These are phyloP conservation scores for Agelaius phoeniceus DNA, from an alignment of 2,113 vertebrate genomes.

Conservation along the genomic window DNA sequence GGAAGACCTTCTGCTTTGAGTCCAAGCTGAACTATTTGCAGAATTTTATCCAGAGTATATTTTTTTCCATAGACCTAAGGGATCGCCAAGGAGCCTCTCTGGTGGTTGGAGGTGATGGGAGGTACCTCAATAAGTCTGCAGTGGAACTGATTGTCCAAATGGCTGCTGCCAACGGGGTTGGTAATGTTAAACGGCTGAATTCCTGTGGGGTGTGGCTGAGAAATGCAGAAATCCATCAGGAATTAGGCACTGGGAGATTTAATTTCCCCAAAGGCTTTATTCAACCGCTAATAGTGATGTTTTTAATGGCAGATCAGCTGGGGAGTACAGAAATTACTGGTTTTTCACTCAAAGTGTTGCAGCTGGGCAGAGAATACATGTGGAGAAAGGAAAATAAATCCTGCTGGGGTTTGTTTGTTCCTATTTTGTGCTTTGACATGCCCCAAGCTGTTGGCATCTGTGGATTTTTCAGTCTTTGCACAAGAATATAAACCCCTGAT, in stretches of 20 bases:
- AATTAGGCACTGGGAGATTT: background rate
- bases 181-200: conserved; percentile 70
- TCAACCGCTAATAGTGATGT: background rate
- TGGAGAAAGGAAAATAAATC: background rate
- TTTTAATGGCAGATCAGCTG: background rate
- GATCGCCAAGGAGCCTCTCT: conserved; percentile 93
- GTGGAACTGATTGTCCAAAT: conserved; percentile 93
- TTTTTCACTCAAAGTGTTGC: background rate
- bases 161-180: conserved; percentile 97
- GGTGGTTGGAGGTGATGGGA: conserved; percentile 94
- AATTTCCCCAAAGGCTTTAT: background rate
- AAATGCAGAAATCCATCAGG: background rate
- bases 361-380: background rate
- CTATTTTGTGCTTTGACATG: background rate
- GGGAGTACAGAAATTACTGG: background rate
- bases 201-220: conserved; percentile 23
- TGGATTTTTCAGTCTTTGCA: background rate
- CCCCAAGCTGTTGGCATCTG: background rate
- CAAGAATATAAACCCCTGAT: background rate
- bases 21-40: conserved; percentile 89
- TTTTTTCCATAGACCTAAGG: conserved; percentile 93
- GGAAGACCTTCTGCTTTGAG: conserved; percentile 87
- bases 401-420: background rate
- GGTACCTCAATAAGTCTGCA: conserved; percentile 90
- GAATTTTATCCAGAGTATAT: conserved; percentile 95